Evolutionary conservation across 1,140 invertebrate species (phyloP).

Genomic region (Megalonaias nervosa): DNA sequence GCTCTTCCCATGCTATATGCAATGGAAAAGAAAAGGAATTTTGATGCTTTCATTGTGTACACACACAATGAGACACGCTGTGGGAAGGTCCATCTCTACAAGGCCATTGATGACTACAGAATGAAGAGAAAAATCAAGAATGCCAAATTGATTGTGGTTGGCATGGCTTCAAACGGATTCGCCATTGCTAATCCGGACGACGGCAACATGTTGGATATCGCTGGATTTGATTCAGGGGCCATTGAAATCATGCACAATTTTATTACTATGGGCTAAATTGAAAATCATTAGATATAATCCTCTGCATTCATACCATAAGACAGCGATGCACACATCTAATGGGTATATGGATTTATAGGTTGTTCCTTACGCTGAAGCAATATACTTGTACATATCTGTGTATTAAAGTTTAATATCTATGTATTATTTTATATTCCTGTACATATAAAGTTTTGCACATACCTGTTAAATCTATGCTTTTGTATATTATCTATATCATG

Average conservation of each 20-base stretch:
- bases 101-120: slow-evolving; percentile 59
- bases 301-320: too few species aligned
- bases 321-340: too few species aligned
- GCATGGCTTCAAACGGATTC: slow-evolving; percentile 72
- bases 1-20: slow-evolving; percentile 77
- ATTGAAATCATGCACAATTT: slow-evolving; percentile 74
- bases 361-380: too few species aligned
- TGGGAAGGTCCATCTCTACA: slow-evolving; percentile 48
- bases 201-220: slow-evolving; percentile 76
- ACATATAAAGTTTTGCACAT: too few species aligned
- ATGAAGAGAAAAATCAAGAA: slow-evolving; percentile 53
- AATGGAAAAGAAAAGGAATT: slow-evolving; percentile 70
- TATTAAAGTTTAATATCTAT: too few species aligned
- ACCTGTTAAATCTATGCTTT: too few species aligned
- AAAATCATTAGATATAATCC: too few species aligned
- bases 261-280: neutral
- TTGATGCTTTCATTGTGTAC: slow-evolving; percentile 65
- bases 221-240: slow-evolving; percentile 77
- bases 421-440: too few species aligned
- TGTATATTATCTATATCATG: too few species aligned
- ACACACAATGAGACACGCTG: slow-evolving; percentile 63
- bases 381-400: too few species aligned
- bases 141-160: slow-evolving; percentile 74
- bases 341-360: too few species aligned
- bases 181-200: slow-evolving; percentile 72